Evolutionary conservation across 2,888 invertebrate species (phyloP), one percentile per base, ranked within the genome.

Genomic region (Rhabditoides inermis): DNA sequence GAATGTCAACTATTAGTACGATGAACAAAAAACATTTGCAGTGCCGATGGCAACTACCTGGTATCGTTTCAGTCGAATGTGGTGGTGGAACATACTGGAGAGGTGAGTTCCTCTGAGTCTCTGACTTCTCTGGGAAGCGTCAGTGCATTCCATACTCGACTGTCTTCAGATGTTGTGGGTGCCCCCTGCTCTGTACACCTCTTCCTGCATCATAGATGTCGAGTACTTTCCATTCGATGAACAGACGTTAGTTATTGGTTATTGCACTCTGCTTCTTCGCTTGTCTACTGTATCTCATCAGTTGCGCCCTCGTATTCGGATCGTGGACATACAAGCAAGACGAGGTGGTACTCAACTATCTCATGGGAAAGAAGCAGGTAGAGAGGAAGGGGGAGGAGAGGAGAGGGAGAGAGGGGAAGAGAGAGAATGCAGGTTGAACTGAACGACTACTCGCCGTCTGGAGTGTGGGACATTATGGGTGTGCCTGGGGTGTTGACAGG

Each of bases 301-400:
- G n/a, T n/a, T 98, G 98, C 79, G 89, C 91, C 70, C 95, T 98
- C 92, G 98, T 95, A 80, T 99, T 98, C 75, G 95, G 98, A 39
- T 91, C 90, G 5, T 92, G 92, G 92, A 92, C 92, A 2, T 92
- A 91, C 79, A 91, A 91, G 76, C 90, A 91, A 25, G 90, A 92
- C 78, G 92, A 94, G 82, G 91, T 94, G 47, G 60, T 56, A 44
- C 49, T 69, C 32, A 65, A 63, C 35, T 73, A 73, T 54, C 60
- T 73, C 45, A 60, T 58, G 40, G 71, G 71, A 41, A 72, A 72
- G 53, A 48, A 63, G 28, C 70, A 73, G 58, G 73, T 69, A 10
- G 41, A n/a, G 40, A 40, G 15, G 1, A n/a, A n/a, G 10, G n/a
- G n/a, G 1, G n/a, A n/a, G n/a, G n/a, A n/a, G 40, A 40, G 15